These are phyloP conservation scores for Mimumesa dahlbomi DNA, from an alignment of 2,888 invertebrate species.

Conservation along the genomic window DNA sequence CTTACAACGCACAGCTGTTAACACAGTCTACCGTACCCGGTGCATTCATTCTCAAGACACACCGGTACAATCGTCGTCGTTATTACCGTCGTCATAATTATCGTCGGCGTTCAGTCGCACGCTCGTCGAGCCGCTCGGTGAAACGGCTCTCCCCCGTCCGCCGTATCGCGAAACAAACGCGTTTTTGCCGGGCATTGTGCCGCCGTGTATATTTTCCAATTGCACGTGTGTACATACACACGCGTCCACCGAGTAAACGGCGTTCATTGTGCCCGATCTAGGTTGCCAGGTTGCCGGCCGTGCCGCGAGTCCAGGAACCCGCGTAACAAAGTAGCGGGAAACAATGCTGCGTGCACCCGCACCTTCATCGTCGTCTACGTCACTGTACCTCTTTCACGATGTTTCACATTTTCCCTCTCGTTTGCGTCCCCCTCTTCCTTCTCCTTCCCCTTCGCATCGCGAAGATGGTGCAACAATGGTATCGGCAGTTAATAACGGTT, in stretches of 20 bases:
- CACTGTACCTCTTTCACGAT: background rate
- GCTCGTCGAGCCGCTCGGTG: background rate
- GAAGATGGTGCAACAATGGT: slow-evolving; percentile 20
- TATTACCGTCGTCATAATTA: background rate
- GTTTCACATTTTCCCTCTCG: slow-evolving; percentile 11
- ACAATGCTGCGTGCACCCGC: slow-evolving; percentile 65
- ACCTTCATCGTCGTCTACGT: slow-evolving; percentile 7
- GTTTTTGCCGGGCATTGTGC: slow-evolving; percentile 53
- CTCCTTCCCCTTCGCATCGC: background rate
- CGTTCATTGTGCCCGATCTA: slow-evolving; percentile 73
- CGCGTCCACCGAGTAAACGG: slow-evolving; percentile 38
- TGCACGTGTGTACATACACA: slow-evolving; percentile 46
- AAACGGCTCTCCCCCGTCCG: background rate
- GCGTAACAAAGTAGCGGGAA: slow-evolving; percentile 72
- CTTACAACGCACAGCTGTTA: too few species aligned
- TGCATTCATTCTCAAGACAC: background rate
- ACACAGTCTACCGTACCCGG: background rate
- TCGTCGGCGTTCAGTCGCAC: background rate
- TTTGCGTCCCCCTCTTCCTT: slow-evolving; percentile 7
- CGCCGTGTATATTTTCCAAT: slow-evolving; percentile 65
- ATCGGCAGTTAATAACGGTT: slow-evolving; percentile 26
- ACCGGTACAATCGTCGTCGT: background rate
- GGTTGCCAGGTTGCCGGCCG: slow-evolving; percentile 70
- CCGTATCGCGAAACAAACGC: slow-evolving; percentile 9
- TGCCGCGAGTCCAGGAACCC: slow-evolving; percentile 51